A percentile compares a stretch with the other conserved stretches of the same genome.
Evolutionary conservation across 1,140 invertebrate species (phyloP).

Genomic region (Tachypleus tridentatus): DNA sequence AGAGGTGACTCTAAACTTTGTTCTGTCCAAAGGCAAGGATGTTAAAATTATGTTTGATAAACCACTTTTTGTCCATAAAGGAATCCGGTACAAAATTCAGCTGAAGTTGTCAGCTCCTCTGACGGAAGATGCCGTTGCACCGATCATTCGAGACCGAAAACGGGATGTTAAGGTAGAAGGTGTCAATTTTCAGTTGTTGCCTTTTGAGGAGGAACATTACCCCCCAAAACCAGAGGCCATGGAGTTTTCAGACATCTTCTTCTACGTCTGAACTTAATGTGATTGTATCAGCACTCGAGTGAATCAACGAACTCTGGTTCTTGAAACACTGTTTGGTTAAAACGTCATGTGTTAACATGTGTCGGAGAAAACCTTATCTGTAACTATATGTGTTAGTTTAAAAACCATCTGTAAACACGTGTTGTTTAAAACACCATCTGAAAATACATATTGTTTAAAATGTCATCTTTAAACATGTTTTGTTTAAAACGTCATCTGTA

Average conservation of each 20-base stretch:
- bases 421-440: too few relatives aligned
- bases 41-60: slow-evolving; percentile 24
- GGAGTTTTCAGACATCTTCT: slow-evolving; percentile 18
- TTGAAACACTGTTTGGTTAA: too few relatives aligned
- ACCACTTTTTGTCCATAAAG: slow-evolving; percentile 23
- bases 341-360: too few relatives aligned
- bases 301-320: too few relatives aligned
- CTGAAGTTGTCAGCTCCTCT: slow-evolving; percentile 14
- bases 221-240: slow-evolving; percentile 12
- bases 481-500: too few relatives aligned
- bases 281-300: too few relatives aligned
- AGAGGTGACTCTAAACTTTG: slow-evolving; percentile 12
- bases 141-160: slow-evolving; percentile 15
- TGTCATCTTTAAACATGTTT: too few relatives aligned
- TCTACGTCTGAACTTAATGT: slow-evolving; percentile 13
- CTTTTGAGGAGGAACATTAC: slow-evolving; percentile 13
- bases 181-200: slow-evolving; percentile 18
- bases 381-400: too few relatives aligned
- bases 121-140: slow-evolving; percentile 15
- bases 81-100: slow-evolving; percentile 17
- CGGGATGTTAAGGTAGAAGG: slow-evolving; percentile 15
- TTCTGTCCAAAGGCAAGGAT: slow-evolving; percentile 26
- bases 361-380: too few relatives aligned
- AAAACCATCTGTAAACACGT: too few relatives aligned
- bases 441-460: too few relatives aligned